phyloP scores from a whole-genome alignment of 2,113 vertebrate genomes.

The Hemiscyllium ocellatum region DNA sequence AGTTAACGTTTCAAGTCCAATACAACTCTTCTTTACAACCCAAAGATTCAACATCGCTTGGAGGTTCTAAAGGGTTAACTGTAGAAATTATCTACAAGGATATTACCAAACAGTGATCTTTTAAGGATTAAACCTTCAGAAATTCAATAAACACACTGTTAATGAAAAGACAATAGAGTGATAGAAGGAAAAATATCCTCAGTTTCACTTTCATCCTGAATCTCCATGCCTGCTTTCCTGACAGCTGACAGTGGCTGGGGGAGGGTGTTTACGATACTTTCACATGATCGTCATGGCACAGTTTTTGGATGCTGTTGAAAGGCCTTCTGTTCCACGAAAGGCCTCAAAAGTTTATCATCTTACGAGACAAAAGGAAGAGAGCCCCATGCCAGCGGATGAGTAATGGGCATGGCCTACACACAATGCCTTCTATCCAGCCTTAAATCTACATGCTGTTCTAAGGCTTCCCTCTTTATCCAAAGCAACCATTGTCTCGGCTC shows the following conservation, averaged over 20 bases:
- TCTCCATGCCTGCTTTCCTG: constrained; percentile 43
- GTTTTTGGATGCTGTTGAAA: constrained; percentile 56
- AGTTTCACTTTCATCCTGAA: constrained; percentile 30
- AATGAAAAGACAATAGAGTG: constrained; percentile 17
- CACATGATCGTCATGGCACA: constrained; percentile 62
- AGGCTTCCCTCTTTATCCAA: constrained; percentile 59
- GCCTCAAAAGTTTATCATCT: constrained; percentile 64
- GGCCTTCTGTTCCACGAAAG: constrained; percentile 62
- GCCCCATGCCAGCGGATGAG: constrained; percentile 60
- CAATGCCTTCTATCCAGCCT: constrained; percentile 61
- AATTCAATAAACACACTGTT: constrained; percentile 10
- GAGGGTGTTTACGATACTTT: constrained; percentile 66
- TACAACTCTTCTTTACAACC: too few species aligned
- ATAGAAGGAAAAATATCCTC: neutral
- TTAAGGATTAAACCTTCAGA: neutral
- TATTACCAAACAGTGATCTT: constrained; percentile 3
- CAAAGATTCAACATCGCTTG: neutral
- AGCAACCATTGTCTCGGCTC: constrained; percentile 61
- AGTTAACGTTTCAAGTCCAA: too few species aligned
- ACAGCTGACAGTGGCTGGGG: constrained; percentile 56
- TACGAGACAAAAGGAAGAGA: constrained; percentile 64
- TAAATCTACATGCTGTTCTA: constrained; percentile 64
- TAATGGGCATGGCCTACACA: constrained; percentile 58
- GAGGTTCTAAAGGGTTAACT: neutral
- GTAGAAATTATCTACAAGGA: neutral